phyloP scores from a whole-genome alignment of 2,797 vertebrate genomes.

The Pseudochirops corinnae region DNA sequence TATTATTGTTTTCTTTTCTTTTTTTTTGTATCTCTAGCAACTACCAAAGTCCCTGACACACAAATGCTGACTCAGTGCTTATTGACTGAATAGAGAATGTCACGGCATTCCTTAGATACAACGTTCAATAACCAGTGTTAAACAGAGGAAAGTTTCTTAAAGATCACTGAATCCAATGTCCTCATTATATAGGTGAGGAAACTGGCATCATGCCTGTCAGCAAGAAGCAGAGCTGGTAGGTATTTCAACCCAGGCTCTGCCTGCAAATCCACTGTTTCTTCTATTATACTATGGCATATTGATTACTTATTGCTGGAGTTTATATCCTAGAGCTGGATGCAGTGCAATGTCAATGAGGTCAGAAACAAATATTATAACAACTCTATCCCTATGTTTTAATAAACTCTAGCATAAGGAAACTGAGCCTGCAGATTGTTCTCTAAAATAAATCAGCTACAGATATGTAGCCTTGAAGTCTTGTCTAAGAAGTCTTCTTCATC shows the following conservation, averaged over 20 bases:
- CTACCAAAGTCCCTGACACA: neutral
- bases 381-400: neutral
- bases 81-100: neutral
- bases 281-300: neutral
- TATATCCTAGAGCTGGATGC: neutral
- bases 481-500: neutral
- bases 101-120: neutral
- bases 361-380: neutral
- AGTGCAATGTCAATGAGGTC: neutral
- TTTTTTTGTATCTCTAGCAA: neutral
- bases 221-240: neutral
- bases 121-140: neutral
- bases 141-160: neutral
- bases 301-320: neutral
- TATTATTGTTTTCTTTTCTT: neutral
- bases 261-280: neutral
- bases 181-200: neutral
- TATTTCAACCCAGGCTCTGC: neutral
- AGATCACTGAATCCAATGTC: neutral
- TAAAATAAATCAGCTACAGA: neutral
- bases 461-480: neutral
- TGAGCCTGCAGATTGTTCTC: neutral
- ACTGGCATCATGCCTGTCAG: neutral
- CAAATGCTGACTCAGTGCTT: neutral
- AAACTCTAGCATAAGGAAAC: neutral